These are phyloP conservation scores for Cranoglanis bouderius DNA, from an alignment of 2,113 vertebrate species.

Conservation along the genomic window DNA sequence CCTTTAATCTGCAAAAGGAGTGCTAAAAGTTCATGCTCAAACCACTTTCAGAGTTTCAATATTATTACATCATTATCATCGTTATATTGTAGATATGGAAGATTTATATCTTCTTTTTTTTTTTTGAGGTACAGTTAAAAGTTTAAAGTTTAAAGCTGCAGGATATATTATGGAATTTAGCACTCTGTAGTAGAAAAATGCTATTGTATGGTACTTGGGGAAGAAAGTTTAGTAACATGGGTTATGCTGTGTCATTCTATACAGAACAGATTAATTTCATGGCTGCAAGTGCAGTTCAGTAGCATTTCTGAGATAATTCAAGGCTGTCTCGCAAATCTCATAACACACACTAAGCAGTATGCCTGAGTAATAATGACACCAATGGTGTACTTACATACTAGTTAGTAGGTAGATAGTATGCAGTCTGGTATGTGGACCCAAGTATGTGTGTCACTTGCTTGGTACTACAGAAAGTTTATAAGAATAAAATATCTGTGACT, in stretches of 20 bases:
- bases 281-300: not conserved
- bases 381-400: not conserved
- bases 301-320: not conserved
- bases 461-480: not conserved
- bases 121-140: not conserved
- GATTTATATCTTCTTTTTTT: not conserved
- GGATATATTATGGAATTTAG: not conserved
- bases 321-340: not conserved
- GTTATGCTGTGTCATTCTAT: not conserved
- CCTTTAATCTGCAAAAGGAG: not conserved
- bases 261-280: not conserved
- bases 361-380: not conserved
- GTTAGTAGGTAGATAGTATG: not conserved
- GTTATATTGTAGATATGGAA: not conserved
- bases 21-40: not conserved
- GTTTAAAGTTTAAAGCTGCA: not conserved
- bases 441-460: not conserved
- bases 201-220: not conserved
- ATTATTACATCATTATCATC: not conserved
- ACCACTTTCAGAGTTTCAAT: not conserved
- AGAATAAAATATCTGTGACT: not conserved
- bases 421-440: not conserved
- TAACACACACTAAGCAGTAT: not conserved
- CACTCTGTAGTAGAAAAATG: not conserved
- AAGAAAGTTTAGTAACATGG: not conserved